Evolutionary conservation across 2,888 invertebrate species (phyloP).

Genomic region (Volucella zonaria): DNA sequence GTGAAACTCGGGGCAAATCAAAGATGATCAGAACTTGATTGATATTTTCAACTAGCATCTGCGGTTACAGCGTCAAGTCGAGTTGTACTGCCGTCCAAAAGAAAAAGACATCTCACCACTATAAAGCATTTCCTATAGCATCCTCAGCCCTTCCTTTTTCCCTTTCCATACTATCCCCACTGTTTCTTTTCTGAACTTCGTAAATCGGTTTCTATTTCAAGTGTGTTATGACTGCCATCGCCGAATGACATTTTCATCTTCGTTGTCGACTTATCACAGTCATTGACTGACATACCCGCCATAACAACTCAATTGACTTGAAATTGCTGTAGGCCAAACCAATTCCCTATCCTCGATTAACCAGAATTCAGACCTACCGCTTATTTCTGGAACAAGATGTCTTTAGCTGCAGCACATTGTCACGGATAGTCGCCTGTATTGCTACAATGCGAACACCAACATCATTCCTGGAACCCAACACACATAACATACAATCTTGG

Average conservation of each 20-base stretch:
- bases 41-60: too few species aligned
- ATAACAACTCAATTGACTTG: conserved; percentile 62
- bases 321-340: conserved; percentile 7
- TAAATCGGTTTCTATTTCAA: too few species aligned
- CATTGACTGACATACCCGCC: conserved; percentile 16
- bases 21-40: too few species aligned
- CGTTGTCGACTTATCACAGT: not conserved
- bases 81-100: too few species aligned
- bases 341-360: conserved; percentile 36
- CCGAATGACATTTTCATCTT: not conserved
- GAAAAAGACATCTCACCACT: too few species aligned
- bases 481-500: conserved; percentile 10
- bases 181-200: too few species aligned
- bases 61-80: too few species aligned
- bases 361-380: conserved; percentile 44
- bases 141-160: too few species aligned
- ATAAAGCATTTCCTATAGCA: too few species aligned
- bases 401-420: conserved; percentile 5
- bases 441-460: conserved; percentile 32
- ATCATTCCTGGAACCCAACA: conserved; percentile 55
- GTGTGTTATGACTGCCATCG: too few species aligned
- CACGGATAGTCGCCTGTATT: conserved; percentile 28
- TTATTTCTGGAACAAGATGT: conserved; percentile 27
- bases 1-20: too few species aligned
- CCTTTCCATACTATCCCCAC: too few species aligned